Base-by-base conservation (phyloP, 2,888 invertebrate genomes). In the Emmelina monodactyla region DNA sequence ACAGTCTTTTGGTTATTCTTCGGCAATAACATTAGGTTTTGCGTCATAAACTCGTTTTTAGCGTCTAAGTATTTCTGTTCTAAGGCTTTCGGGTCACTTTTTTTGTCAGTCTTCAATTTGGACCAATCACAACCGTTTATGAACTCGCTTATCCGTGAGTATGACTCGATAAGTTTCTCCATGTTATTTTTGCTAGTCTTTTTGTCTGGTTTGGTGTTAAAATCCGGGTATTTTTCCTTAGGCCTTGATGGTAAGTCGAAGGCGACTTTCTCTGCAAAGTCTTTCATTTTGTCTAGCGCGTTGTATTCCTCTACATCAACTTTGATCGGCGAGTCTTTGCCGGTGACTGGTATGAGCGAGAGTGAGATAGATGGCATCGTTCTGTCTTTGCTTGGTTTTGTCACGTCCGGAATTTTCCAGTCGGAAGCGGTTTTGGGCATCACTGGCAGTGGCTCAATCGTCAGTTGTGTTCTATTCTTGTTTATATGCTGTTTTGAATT, bases 81-180 rank as follows among this genome's bases (percentile, higher is more conserved):
- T 22, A 81, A 46, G 1, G 64, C 56, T 36, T 67, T 64, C 0
- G 71, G 60, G 22, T 79, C 75, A 4, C 66, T 65, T 37, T 62
- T 66, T 45, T 62, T 69, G 3, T 66, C 66, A 0, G 55, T 53
- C 22, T 62, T 55, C 5, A 62, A 36, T 47, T 70, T 69, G 31
- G 72, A 68, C 81, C 80, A 81, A 57, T 76, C 71, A 40, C 78
- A 78, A 35, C 81, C 80, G 49, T 79, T 75, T 41, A 81, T 73
- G 36, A 80, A 80, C 32, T 81, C 81, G 1, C 62, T 62, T 42
- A 81, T 79, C 39, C 81, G 60, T 3, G 81, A 80, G 49, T 80
- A 81, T 0, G 75, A 69, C 34, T 76, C 71, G 13, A 79, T 67
- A 1, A 81, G 53, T 44, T 65, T 72, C 16, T 78, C 72, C 37